Base-by-base conservation (phyloP, 2,888 invertebrate genomes). In the Tuta absoluta region DNA sequence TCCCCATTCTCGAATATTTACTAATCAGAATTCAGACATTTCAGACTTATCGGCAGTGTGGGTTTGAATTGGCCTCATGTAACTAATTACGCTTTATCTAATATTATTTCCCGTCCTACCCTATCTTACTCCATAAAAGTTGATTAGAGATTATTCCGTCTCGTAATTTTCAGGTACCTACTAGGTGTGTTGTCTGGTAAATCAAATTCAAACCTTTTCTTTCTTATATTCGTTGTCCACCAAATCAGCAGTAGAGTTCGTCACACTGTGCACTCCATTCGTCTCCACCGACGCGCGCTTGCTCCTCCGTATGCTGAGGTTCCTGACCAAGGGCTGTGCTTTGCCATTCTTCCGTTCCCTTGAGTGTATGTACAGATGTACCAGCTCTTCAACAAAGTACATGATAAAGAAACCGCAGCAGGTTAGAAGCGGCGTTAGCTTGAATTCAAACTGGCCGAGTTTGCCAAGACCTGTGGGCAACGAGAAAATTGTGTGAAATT, bases 361-460 rank as follows among this genome's bases (percentile, higher is more conserved):
- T 5, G 85, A 79, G 75, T 93, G 93, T 62, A 96, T 89, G 78
- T 95, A 94, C 59, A 93, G 78, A 76, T 96, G 96, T 1, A 96
- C 95, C 59, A 95, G 72, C 77, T 97, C 96, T 73, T 97, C 97
- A n/a, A 96, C 94, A 10, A 96, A 85, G 77, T 95, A 96, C 93
- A 96, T 95, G 24, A 94, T 84, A 83, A 96, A 95, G 85, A 96
- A 96, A 1, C 96, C 96, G 23, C 89, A 82, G 79, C 96, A 96
- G 88, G 96, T 95, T 60, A 96, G 89, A 41, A 95, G 85, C 63
- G 96, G 94, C 0, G 95, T 94, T 28, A 96, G 84, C 0, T 95
- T 93, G 76, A 96, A 94, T 0, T 91, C 87, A 10, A 94, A 87
- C 0, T 86, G 74, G 0, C 89, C 89, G 51, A 95, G 78, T 21